Conservation (phyloP, 37 sponge, comb jelly and placozoan species). For the Corticium candelabrum region DNA sequence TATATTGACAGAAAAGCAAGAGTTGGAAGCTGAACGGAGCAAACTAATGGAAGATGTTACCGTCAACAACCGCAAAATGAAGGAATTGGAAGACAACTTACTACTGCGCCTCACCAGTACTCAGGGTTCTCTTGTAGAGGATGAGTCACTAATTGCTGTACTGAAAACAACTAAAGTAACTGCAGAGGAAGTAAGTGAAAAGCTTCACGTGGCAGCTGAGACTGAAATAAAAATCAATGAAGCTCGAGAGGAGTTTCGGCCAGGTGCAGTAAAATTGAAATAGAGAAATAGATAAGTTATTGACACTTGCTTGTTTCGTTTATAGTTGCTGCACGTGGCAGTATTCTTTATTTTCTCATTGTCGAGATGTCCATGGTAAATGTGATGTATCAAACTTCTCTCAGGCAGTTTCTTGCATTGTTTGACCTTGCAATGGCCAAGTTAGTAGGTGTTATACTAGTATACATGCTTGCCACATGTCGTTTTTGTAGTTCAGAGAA, state of each 20-base stretch:
- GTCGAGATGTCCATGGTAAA: conserved; percentile 34
- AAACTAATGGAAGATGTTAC: conserved; percentile 94
- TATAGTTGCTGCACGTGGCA: conserved; percentile 19
- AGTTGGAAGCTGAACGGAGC: conserved; percentile 86
- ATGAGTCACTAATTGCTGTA: conserved; percentile 88
- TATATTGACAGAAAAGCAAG: conserved; percentile 93
- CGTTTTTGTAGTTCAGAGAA: conserved; percentile 70
- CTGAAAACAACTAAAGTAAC: conserved; percentile 85
- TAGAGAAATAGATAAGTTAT: too few relatives aligned
- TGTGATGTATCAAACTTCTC: conserved; percentile 29
- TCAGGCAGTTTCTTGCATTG: conserved; percentile 20
- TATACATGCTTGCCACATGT: conserved; percentile 40
- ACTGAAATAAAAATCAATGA: conserved; percentile 91
- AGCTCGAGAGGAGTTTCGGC: conserved; percentile 95
- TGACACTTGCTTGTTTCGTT: too few relatives aligned
- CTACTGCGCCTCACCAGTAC: conserved; percentile 89
- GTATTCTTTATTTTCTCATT: conserved; percentile 25
- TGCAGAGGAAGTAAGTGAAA: conserved; percentile 90
- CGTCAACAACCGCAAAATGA: conserved; percentile 88
- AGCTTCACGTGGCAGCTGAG: conserved; percentile 81
- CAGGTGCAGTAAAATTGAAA: too few relatives aligned
- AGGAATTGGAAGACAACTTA: conserved; percentile 97
- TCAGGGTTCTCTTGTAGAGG: conserved; percentile 92
- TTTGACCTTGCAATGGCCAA: conserved; percentile 29
- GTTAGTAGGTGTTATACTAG: conserved; percentile 3